Evolutionary conservation across 2,113 vertebrate species (phyloP).

Genomic region (Daubentonia madagascariensis): DNA sequence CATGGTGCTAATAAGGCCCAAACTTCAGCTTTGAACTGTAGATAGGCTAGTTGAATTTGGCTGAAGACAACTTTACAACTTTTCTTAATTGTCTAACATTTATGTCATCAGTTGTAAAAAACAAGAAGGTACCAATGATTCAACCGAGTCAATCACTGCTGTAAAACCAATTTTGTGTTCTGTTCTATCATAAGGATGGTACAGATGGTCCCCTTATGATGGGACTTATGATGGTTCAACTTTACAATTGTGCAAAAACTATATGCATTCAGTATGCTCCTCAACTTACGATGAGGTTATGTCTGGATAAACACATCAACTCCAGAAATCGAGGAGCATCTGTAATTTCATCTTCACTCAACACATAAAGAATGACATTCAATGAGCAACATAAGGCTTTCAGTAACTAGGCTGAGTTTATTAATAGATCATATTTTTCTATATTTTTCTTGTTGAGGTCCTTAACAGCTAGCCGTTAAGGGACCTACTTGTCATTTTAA

Average conservation of each 20-base stretch:
- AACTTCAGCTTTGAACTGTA: neutral
- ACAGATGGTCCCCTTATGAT: neutral
- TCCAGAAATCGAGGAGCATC: neutral
- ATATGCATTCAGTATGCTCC: no score
- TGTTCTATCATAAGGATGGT: neutral
- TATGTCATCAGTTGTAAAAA: neutral
- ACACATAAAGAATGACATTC: neutral
- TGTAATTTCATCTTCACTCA: neutral
- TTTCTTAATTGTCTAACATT: slow-evolving; percentile 15
- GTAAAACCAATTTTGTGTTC: neutral
- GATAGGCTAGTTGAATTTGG: neutral
- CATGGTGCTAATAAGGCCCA: neutral
- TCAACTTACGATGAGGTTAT: no score
- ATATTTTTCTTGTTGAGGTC: slow-evolving; percentile 34
- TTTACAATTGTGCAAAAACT: neutral
- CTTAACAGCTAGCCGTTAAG: neutral
- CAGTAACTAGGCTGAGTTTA: neutral
- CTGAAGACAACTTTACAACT: neutral
- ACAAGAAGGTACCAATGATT: neutral
- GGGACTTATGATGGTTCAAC: neutral
- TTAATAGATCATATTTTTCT: slow-evolving; percentile 11
- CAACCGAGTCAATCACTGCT: neutral
- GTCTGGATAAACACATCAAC: neutral
- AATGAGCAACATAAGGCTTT: slow-evolving; percentile 8
- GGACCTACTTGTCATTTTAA: neutral